Percentiles rank a stretch among this genome's conserved stretches.
Conservation (phyloP, 2,797 vertebrate genomes). For the Fistularia tabacaria region DNA sequence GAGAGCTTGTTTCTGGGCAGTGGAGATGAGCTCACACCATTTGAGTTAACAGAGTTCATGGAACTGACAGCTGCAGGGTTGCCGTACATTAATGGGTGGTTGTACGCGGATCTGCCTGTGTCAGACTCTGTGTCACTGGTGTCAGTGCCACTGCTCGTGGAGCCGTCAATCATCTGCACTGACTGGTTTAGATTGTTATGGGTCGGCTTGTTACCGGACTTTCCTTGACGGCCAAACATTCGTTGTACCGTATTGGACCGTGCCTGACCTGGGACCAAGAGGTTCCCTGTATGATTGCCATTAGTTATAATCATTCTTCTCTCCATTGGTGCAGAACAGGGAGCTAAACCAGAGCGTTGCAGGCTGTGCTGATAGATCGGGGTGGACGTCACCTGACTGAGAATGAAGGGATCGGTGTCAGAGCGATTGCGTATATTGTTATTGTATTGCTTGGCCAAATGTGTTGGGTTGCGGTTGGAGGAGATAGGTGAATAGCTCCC, state of each 20-base stretch:
- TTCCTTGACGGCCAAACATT: constrained; percentile 53
- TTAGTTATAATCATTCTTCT: constrained; percentile 57
- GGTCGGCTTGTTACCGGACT: constrained; percentile 6
- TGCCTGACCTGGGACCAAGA: constrained; percentile 52
- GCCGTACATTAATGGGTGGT: constrained; percentile 78
- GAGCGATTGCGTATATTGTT: constrained; percentile 81
- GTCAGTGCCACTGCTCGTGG: constrained; percentile 86
- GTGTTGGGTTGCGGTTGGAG: constrained; percentile 50
- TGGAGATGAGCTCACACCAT: constrained; percentile 68
- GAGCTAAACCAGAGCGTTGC: constrained; percentile 26
- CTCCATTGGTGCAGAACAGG: constrained; percentile 59
- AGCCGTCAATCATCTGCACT: constrained; percentile 82
- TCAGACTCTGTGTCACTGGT: constrained; percentile 88
- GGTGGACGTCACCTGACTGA: constrained; percentile 80
- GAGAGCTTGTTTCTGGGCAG: constrained; percentile 70
- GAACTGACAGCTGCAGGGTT: constrained; percentile 71
- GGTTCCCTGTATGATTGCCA: constrained; percentile 63
- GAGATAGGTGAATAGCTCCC: constrained; percentile 73
- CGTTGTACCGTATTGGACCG: constrained; percentile 68
- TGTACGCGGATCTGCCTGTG: constrained; percentile 71
- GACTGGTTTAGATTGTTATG: constrained; percentile 55
- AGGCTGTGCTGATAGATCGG: constrained; percentile 47
- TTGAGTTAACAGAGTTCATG: constrained; percentile 45
- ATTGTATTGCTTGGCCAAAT: constrained; percentile 59
- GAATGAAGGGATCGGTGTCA: constrained; percentile 89